Base-by-base conservation (phyloP, 1,140 invertebrate species). In the Lepidotrigona ventralis region DNA sequence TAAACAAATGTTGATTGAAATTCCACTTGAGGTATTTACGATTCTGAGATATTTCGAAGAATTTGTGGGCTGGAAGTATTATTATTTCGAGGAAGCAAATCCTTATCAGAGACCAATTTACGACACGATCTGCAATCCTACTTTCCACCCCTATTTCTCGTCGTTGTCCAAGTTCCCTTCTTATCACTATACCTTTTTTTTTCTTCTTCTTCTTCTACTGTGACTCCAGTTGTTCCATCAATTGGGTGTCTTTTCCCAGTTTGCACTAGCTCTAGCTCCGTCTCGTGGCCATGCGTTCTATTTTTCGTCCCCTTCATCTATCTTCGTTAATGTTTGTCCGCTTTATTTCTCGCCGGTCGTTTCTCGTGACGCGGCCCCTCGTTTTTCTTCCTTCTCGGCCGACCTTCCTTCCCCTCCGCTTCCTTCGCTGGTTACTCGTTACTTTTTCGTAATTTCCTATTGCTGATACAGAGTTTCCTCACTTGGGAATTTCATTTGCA, bases 281-380 rank as follows among this genome's bases (percentile, higher is more conserved):
- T 72, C 68, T 26, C 39, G 14, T 33, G 12, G 17, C 2, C 33
- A 9, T 53, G 29, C 54, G 81, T 78, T 77, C 74, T 70, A 82
- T 82, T 82, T 82, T 68, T 53, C 81, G 64, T 70, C 64, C 54
- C 53, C 74, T 77, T 82, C 81, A 82, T 82, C 66, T 77, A 82
- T 82, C 81, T 82, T 82, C 81, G 81, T 82, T 82, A 82, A 78
- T 77, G 81, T 82, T 82, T 82, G 64, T 78, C 81, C 81, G 74
- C 81, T 82, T 77, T 82, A 82, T 82, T 82, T 82, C 74, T 77
- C 64, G 21, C 56, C 53, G 74, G 39, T 53, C 81, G 64, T 77
- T 53, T 66, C 74, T 77, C 81, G 64, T 70, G 74, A 77, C 81
- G 66, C 26, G 64, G 26, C 74, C 60, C 74, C 64, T 82, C 81